These are phyloP conservation scores for Lepidocyrtinus sp. DNA, from an alignment of 2,888 invertebrate genomes.

Conservation along the genomic window DNA sequence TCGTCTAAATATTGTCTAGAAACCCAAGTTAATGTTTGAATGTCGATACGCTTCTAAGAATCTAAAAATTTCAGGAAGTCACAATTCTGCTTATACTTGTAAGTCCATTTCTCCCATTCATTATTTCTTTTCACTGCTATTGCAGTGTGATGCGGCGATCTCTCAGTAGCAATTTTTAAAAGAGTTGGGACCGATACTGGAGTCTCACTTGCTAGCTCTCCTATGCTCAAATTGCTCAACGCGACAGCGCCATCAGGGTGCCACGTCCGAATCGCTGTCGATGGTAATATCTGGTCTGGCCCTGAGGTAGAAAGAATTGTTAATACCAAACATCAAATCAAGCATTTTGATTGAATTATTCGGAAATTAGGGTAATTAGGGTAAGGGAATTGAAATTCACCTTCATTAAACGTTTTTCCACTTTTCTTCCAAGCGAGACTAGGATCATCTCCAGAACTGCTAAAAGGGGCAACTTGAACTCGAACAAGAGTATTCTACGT, in stretches of 20 bases:
- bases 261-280: conserved; percentile 77
- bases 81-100: too few species aligned
- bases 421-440: conserved; percentile 62
- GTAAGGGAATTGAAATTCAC: too few species aligned
- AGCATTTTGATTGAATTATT: too few species aligned
- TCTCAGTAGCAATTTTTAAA: conserved; percentile 77
- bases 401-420: conserved; percentile 59
- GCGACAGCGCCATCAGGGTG: conserved; percentile 79
- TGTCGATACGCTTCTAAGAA: too few species aligned
- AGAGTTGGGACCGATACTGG: conserved; percentile 85
- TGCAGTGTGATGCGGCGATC: conserved; percentile 80
- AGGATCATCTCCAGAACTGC: too few species aligned
- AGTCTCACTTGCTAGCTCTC: conserved; percentile 72
- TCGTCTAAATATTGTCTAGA: conserved; percentile 78
- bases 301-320: too few species aligned
- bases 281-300: conserved; percentile 80
- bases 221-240: conserved; percentile 72
- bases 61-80: too few species aligned
- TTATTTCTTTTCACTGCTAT: conserved; percentile 77
- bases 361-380: too few species aligned
- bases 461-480: too few species aligned
- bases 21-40: conserved; percentile 72
- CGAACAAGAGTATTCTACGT: too few species aligned
- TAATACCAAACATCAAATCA: too few species aligned
- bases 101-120: conserved; percentile 73